These are phyloP conservation scores for Hylaeus anthracinus DNA, from an alignment of 1,140 invertebrate genomes.

Conservation along the genomic window DNA sequence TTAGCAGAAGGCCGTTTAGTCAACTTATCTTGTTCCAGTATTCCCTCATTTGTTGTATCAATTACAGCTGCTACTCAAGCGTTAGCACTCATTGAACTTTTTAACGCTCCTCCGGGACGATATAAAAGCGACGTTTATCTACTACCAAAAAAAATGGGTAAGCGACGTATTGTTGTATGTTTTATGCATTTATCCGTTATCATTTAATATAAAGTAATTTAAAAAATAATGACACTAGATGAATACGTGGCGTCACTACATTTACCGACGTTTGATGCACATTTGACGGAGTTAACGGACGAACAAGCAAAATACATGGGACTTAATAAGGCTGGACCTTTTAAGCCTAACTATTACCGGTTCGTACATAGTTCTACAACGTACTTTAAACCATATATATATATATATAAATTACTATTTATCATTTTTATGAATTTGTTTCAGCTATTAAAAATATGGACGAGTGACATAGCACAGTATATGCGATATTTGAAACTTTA, in stretches of 20 bases:
- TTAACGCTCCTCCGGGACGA: constrained; percentile 95
- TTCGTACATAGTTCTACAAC: constrained; percentile 75
- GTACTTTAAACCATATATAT: not conserved
- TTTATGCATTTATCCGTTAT: not conserved
- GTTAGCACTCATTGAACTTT: constrained; percentile 96
- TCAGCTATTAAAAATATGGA: constrained; percentile 60
- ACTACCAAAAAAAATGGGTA: constrained; percentile 98
- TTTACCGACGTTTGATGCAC: constrained; percentile 97
- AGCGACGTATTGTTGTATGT: constrained; percentile 50
- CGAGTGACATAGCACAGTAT: constrained; percentile 40
- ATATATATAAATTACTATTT: constrained; percentile 1
- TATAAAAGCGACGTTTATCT: constrained; percentile 98
- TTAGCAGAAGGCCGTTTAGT: constrained; percentile 97
- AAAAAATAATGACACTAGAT: constrained; percentile 82
- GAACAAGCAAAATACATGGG: constrained; percentile 99
- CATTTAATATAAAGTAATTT: not conserved
- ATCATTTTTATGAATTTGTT: constrained; percentile 39
- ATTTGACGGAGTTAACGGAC: constrained; percentile 96
- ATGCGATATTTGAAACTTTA: constrained; percentile 42
- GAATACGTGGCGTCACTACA: constrained; percentile 98
- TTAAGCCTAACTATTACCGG: constrained; percentile 99
- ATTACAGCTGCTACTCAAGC: constrained; percentile 97
- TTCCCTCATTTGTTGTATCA: constrained; percentile 98
- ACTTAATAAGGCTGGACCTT: constrained; percentile 97
- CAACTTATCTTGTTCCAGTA: constrained; percentile 97